These are phyloP conservation scores for Dromococcyx pavoninus DNA, from an alignment of 2,797 vertebrate genomes.

Conservation along the genomic window DNA sequence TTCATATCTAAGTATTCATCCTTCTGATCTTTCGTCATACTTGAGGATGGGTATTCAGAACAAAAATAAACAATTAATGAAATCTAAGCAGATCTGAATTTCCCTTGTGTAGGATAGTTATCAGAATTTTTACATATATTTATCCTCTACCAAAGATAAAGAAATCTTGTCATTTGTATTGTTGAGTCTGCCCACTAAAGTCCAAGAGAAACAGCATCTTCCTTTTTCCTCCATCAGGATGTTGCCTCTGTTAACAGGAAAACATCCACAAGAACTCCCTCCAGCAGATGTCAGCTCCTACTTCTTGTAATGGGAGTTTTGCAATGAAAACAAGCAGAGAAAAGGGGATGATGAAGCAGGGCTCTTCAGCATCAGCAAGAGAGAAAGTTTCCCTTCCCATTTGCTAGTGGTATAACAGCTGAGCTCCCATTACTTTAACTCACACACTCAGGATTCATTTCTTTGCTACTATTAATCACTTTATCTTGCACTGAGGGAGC, in stretches of 20 bases:
- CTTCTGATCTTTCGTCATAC: background rate
- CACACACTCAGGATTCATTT: background rate
- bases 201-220: background rate
- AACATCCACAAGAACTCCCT: constrained; percentile 15
- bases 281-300: constrained; percentile 39
- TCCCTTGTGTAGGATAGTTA: background rate
- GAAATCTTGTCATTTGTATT: background rate
- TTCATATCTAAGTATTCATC: background rate
- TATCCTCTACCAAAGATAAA: background rate
- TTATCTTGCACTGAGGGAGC: background rate
- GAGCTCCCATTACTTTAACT: constrained; percentile 25
- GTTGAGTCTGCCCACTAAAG: background rate
- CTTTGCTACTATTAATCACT: constrained; percentile 33
- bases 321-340: constrained; percentile 32
- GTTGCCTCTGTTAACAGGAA: constrained; percentile 8
- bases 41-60: background rate
- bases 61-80: background rate
- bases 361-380: constrained; percentile 9
- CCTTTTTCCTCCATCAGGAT: background rate
- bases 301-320: constrained; percentile 35
- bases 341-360: constrained; percentile 24
- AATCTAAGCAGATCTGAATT: background rate
- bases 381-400: constrained; percentile 21
- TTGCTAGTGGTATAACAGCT: constrained; percentile 16
- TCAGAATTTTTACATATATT: background rate